Evolutionary conservation across 2,113 vertebrate genomes (phyloP).

Genomic region (Pogona vitticeps): DNA sequence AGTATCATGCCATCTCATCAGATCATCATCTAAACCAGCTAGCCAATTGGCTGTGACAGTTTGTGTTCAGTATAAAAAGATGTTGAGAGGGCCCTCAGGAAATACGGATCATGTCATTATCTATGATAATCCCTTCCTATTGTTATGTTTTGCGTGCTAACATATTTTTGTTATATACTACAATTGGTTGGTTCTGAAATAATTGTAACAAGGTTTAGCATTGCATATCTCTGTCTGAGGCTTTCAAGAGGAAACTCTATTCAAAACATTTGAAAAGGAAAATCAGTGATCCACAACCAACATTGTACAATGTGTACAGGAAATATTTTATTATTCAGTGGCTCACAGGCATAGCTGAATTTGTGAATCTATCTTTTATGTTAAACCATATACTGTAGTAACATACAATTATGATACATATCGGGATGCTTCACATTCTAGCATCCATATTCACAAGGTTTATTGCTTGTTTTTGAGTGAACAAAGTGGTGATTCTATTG

Average conservation of each 20-base stretch:
- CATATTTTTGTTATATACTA: background rate
- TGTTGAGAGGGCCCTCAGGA: background rate
- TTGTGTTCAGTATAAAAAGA: background rate
- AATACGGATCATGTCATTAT: background rate
- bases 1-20: background rate
- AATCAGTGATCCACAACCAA: background rate
- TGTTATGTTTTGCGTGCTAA: background rate
- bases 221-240: background rate
- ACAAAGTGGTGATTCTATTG: no score
- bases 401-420: background rate
- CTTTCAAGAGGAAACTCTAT: background rate
- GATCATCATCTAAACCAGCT: background rate
- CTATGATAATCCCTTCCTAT: background rate
- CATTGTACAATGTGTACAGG: background rate
- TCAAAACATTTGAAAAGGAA: background rate
- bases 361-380: constrained; percentile 9
- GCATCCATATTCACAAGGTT: background rate
- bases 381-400: constrained; percentile 31
- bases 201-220: no score
- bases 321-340: background rate
- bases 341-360: background rate
- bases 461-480: no score
- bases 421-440: background rate
- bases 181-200: no score
- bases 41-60: background rate